Base-by-base conservation (phyloP, 2,113 vertebrate genomes). In the Illadopsis cleaveri region DNA sequence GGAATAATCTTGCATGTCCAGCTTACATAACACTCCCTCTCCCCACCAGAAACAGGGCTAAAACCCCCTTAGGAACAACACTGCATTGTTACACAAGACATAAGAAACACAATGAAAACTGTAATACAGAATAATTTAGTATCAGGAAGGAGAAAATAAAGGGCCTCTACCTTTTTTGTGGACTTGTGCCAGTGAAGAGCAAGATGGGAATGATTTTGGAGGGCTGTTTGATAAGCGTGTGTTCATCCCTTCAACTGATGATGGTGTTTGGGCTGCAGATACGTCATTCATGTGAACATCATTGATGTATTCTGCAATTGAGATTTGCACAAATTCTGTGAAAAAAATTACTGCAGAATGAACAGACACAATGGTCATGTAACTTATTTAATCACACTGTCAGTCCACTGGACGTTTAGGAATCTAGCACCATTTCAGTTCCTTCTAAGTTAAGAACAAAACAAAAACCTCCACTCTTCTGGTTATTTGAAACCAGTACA, bases 81-180 rank as follows among this genome's bases (percentile, higher is more conserved):
- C 8, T 47, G n/a, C 31, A 48, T 10, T 80, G 53, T 62, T 75
- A 71, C 2, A 21, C 42, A 65, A 57, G n/a, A 60, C 10, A 5
- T 5, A 68, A 61, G 15, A 77, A 48, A 75, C 30, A 66, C 40
- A 60, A 64, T 9, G 5, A 40, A 28, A 68, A 78, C 6, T 25
- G 5, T 6, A 82, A 72, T 9, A 37, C 7, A 10, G 27, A 73
- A 33, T 28, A 50, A 60, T 57, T 72, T 35, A 64, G n/a, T 20
- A 42, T 24, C 40, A 64, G 12, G 9, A 88, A 28, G 20, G 11
- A 73, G 17, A 40, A 69, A 60, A 71, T 73, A 40, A 70, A 54
- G 11, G 47, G 18, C 7, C 33, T 28, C 13, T 98, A 99, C 99
- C 99, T 99, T 99, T 99, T 96, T 99, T 99, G 94, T 99, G 99